A percentile compares a stretch with the other conserved stretches of the same genome.
These are phyloP conservation scores for Cyphomyrmex costatus DNA, from an alignment of 1,140 invertebrate species.

Conservation along the genomic window DNA sequence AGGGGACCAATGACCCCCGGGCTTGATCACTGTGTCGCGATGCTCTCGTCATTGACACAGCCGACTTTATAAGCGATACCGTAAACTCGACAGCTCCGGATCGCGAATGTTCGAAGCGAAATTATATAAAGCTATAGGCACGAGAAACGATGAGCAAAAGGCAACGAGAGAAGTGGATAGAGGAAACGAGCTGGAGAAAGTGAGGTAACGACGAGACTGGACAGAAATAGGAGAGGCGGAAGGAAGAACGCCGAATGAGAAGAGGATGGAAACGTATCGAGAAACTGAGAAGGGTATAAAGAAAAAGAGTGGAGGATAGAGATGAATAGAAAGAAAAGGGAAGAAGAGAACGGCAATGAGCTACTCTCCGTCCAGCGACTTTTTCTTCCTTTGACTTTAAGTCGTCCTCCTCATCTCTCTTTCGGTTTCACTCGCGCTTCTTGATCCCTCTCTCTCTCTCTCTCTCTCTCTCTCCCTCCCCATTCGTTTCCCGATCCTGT, in stretches of 20 bases:
- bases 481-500: conserved; percentile 29
- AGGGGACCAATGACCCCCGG: conserved; percentile 66
- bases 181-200: conserved; percentile 37
- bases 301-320: not conserved
- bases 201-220: conserved; percentile 1
- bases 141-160: conserved; percentile 5
- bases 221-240: conserved; percentile 17
- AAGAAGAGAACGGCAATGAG: not conserved
- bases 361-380: not conserved
- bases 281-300: not conserved
- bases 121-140: not conserved
- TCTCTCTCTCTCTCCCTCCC: conserved; percentile 6
- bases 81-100: conserved; percentile 28
- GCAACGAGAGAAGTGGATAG: conserved; percentile 14
- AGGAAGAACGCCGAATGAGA: conserved; percentile 14
- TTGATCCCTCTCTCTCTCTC: not conserved
- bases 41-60: conserved; percentile 50
- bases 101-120: conserved; percentile 16
- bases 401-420: conserved; percentile 17
- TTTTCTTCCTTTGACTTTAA: conserved; percentile 47
- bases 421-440: conserved; percentile 8
- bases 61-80: conserved; percentile 52
- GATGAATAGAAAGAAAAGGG: not conserved
- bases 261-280: not conserved
- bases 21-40: conserved; percentile 63